These are phyloP conservation scores for Tetragonula clypearis DNA, from an alignment of 1,140 invertebrate species.

Conservation along the genomic window DNA sequence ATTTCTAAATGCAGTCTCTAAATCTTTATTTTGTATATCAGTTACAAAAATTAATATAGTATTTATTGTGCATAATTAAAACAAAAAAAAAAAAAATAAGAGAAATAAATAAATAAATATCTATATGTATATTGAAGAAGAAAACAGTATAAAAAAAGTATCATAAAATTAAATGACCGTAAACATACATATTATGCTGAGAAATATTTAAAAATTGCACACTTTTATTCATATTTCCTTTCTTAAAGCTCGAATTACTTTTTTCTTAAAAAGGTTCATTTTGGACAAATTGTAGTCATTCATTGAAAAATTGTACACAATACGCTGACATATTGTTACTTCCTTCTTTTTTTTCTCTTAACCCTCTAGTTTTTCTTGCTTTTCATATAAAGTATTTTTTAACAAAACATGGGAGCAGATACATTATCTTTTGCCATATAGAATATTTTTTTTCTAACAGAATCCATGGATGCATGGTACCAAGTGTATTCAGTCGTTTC, in stretches of 20 bases:
- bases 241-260: constrained; percentile 7
- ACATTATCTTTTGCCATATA: constrained; percentile 60
- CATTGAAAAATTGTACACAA: not conserved
- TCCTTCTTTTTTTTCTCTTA: constrained; percentile 14
- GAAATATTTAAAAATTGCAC: constrained; percentile 24
- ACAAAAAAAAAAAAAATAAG: constrained; percentile 4
- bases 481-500: constrained; percentile 58
- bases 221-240: constrained; percentile 26
- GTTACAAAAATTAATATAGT: constrained; percentile 27
- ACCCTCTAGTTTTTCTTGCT: not conserved
- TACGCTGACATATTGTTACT: not conserved
- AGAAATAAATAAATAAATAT: constrained; percentile 49
- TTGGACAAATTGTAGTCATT: constrained; percentile 14
- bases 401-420: constrained; percentile 39
- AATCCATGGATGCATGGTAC: constrained; percentile 69
- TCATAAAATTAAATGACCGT: constrained; percentile 16
- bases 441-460: constrained; percentile 73
- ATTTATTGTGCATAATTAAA: constrained; percentile 19
- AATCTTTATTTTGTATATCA: constrained; percentile 33
- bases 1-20: constrained; percentile 11
- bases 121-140: not conserved
- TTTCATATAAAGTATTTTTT: constrained; percentile 13
- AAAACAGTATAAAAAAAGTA: constrained; percentile 42
- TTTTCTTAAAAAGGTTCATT: constrained; percentile 14
- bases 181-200: constrained; percentile 4